Evolutionary conservation across 2,888 invertebrate species (phyloP).

Genomic region (Myopa tessellatipennis): DNA sequence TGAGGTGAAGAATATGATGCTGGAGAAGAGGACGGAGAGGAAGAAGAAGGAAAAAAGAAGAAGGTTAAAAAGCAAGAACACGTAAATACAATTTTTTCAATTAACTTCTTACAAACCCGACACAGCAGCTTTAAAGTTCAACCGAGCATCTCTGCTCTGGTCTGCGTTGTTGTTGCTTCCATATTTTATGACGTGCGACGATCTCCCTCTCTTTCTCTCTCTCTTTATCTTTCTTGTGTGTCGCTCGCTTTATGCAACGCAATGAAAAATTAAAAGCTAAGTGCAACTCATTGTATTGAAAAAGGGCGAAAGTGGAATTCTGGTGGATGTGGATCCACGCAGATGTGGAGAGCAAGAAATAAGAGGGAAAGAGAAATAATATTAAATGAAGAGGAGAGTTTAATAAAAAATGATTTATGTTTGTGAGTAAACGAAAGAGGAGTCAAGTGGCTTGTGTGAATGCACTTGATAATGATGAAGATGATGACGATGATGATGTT

Average conservation of each 20-base stretch:
- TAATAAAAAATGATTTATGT: constrained; percentile 45
- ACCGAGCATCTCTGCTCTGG: neutral
- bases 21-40: no score
- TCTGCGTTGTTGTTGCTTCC: neutral
- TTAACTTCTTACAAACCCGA: constrained; percentile 18
- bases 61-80: neutral
- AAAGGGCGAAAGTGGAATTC: neutral
- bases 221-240: neutral
- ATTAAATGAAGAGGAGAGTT: constrained; percentile 36
- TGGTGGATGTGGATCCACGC: neutral
- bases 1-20: no score
- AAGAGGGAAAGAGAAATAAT: neutral
- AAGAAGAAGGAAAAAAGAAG: neutral
- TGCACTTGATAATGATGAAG: neutral
- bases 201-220: neutral
- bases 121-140: constrained; percentile 1
- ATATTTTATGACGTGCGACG: neutral
- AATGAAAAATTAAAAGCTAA: constrained; percentile 40
- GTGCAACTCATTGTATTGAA: constrained; percentile 33
- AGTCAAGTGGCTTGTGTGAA: neutral
- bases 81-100: constrained; percentile 17
- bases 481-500: neutral
- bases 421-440: constrained; percentile 25
- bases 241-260: neutral
- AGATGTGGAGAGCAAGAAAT: neutral